A percentile compares a stretch with the other conserved stretches of the same genome.
Evolutionary conservation across 2,113 vertebrate species (phyloP).

Genomic region (Chionomys nivalis): DNA sequence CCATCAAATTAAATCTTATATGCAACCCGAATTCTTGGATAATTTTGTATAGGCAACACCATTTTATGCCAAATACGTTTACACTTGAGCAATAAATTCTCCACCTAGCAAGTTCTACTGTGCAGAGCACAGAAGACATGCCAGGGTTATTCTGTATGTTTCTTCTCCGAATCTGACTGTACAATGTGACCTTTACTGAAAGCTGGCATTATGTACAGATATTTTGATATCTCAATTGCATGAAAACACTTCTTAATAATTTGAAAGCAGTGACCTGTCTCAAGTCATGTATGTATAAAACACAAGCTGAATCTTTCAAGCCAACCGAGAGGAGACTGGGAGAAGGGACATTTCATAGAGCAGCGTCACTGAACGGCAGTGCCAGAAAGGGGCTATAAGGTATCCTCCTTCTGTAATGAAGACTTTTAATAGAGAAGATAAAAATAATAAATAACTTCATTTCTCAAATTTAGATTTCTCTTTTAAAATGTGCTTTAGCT

Average conservation of each 20-base stretch:
- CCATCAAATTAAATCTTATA: slow-evolving; percentile 22
- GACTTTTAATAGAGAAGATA: slow-evolving; percentile 56
- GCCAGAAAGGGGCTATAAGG: background rate
- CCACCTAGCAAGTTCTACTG: background rate
- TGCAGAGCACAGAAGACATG: background rate
- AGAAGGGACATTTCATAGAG: background rate
- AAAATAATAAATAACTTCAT: slow-evolving; percentile 41
- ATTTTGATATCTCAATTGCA: slow-evolving; percentile 69
- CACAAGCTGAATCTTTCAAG: slow-evolving; percentile 38
- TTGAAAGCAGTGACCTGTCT: slow-evolving; percentile 64
- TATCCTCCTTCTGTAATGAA: slow-evolving; percentile 26
- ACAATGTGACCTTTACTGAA: slow-evolving; percentile 70
- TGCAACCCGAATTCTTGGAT: background rate
- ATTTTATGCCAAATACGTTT: slow-evolving; percentile 26
- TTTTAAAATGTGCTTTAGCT: slow-evolving; percentile 40
- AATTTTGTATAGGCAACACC: background rate
- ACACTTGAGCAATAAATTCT: slow-evolving; percentile 3
- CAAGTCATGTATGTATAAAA: background rate
- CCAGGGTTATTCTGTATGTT: background rate
- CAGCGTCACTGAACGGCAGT: slow-evolving; percentile 15
- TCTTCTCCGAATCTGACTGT: slow-evolving; percentile 43
- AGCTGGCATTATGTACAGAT: slow-evolving; percentile 63
- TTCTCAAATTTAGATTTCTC: slow-evolving; percentile 27
- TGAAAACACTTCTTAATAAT: slow-evolving; percentile 72
- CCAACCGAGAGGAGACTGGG: background rate